These are phyloP conservation scores for Dinoponera quadriceps DNA, from an alignment of 1,140 invertebrate genomes.

Conservation along the genomic window DNA sequence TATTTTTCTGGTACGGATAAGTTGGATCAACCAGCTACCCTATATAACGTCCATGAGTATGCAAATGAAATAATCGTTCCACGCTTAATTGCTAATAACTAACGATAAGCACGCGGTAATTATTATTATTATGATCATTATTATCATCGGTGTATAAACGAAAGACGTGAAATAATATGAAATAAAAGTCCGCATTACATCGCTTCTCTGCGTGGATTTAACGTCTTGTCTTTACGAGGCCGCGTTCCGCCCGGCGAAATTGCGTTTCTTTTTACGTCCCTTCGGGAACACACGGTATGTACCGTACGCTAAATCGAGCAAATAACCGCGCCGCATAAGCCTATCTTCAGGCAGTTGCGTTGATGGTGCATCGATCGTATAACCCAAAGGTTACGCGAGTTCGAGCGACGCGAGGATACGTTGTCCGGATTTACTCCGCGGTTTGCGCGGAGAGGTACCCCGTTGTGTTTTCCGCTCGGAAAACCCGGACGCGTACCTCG, in stretches of 20 bases:
- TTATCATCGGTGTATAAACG: not conserved
- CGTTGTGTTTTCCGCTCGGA: not conserved
- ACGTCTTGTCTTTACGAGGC: not conserved
- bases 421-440: not conserved
- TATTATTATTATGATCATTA: not conserved
- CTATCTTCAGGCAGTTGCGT: constrained; percentile 41
- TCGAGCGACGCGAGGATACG: not conserved
- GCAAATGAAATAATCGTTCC: too few species aligned
- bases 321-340: constrained; percentile 1
- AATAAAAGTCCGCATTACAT: not conserved
- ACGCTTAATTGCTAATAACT: too few species aligned
- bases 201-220: not conserved
- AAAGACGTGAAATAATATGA: not conserved
- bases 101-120: too few species aligned
- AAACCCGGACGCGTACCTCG: not conserved
- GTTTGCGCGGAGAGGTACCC: not conserved
- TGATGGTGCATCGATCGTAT: constrained; percentile 51
- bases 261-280: constrained; percentile 8
- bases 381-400: constrained; percentile 31
- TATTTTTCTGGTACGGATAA: too few species aligned
- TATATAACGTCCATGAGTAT: too few species aligned
- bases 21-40: too few species aligned
- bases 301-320: constrained; percentile 18
- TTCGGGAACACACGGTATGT: not conserved
- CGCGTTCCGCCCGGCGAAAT: not conserved